Evolutionary conservation across 2,797 vertebrate genomes (phyloP), one percentile per base, ranked within the genome.

Genomic region (Crocidura indochinensis): DNA sequence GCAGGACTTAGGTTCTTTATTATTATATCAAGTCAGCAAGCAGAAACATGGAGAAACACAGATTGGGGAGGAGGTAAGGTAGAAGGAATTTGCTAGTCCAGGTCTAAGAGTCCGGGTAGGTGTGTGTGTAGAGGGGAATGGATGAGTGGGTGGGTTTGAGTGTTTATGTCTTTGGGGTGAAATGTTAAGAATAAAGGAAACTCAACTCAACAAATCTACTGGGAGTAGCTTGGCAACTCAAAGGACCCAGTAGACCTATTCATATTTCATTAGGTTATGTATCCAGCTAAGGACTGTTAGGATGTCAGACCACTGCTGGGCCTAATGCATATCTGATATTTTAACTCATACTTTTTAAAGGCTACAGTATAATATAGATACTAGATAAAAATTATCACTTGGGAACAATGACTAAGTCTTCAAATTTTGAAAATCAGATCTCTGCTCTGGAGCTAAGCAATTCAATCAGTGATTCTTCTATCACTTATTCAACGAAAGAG

Each of bases 331-430:
- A 29, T n/a, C 51, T 81, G 44, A 8, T 78, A 26, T 69, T 92
- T 93, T 76, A 56, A 85, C 11, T 56, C 31, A 10, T 10, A 68
- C 72, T 29, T 60, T 44, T 56, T 65, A 77, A 87, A 81, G 62
- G 26, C 17, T 65, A 2, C 47, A 10, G 17, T 87, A 27, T 62
- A 0, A 38, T 49, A 22, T 19, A 46, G 15, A 10, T 44, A 72
- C 10, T 24, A 27, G 69, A 68, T 26, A 14, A 60, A 24, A 72
- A 49, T 22, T 67, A 29, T 14, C 60, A 9, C 83, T 51, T 84
- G n/a, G 44, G 49, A 38, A 31, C 11, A 73, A 29, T 27, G 12
- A 75, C 67, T 80, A 67, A 77, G 53, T 77, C 10, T 74, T 46
- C 68, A 69, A 11, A 49, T n/a, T 53, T 71, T 44, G 38, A 47